Evolutionary conservation across 1,140 invertebrate genomes (phyloP).

Genomic region (Drosophila ironensis): DNA sequence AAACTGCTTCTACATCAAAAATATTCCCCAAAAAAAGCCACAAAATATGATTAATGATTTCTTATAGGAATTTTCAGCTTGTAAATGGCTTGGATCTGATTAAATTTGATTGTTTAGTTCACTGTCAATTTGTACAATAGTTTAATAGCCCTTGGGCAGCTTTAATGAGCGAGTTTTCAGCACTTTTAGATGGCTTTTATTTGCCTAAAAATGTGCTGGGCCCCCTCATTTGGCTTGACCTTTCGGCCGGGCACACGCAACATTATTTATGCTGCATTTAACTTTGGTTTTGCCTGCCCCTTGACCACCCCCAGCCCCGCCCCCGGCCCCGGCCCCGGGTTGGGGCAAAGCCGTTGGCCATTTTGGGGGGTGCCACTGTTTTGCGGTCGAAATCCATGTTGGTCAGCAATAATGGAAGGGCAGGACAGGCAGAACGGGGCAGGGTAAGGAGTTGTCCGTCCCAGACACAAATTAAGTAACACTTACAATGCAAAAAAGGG

Average conservation of each 20-base stretch:
- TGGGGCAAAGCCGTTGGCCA: too few species aligned
- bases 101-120: too few species aligned
- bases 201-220: neutral
- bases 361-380: constrained; percentile 51
- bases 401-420: constrained; percentile 12
- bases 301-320: neutral
- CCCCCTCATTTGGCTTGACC: constrained; percentile 13
- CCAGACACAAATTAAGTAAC: constrained; percentile 71
- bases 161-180: neutral
- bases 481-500: constrained; percentile 62
- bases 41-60: too few species aligned
- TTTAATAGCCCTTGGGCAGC: too few species aligned
- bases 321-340: neutral
- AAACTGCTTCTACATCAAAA: too few species aligned
- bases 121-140: neutral
- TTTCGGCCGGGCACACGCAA: constrained; percentile 41
- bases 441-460: neutral
- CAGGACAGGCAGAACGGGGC: too few species aligned
- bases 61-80: too few species aligned
- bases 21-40: too few species aligned
- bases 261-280: constrained; percentile 80
- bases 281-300: constrained; percentile 63
- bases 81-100: too few species aligned
- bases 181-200: neutral
- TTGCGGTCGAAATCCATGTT: constrained; percentile 57